Evolutionary conservation across 2,888 invertebrate genomes (phyloP), one percentile per base, ranked within the genome.

Genomic region (Entomobrya proxima): DNA sequence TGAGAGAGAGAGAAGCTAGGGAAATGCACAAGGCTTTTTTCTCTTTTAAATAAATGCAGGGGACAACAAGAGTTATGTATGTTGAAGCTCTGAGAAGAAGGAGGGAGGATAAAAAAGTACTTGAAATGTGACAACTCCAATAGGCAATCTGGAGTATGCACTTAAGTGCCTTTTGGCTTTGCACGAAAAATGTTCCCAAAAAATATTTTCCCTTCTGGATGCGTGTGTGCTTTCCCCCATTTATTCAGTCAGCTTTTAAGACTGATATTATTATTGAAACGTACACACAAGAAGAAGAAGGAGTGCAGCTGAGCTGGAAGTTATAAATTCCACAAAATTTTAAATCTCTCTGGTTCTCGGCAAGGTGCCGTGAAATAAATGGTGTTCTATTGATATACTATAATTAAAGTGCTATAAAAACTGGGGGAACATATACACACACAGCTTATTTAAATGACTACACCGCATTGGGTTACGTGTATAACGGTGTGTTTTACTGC

Each of bases 111-210:
- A 1, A 44, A 27, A 11, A n/a, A 50, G 52, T 58, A 37, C 76
- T 77, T 77, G 76, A 77, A 67, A 77, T 77, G 76, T 77, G 76
- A 77, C 76, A 77, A 77, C 76, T 77, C 58, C 76, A 77, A 77
- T 37, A 77, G 58, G 58, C 76, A 55, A 77, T 58, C 76, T 67
- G 40, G 24, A 67, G 24, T 67, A 67, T 67, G 40, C 40, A 67
- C 67, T 67, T 64, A 64, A 40, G 67, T 67, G 67, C 30, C 15
- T 67, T 67, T 67, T 37, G 67, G 67, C 67, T 40, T 67, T 24
- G 24, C 67, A 40, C 1, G 37, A 0, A 64, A 35, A 67, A 67
- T 35, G 24, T 67, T 67, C 13, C 21, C 32, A 32, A n/a, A n/a
- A n/a, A n/a, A 35, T 32, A 32, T 64, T 64, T 64, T 64, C 13